phyloP scores from a whole-genome alignment of 2,888 invertebrate species.

The Philereme transversata region DNA sequence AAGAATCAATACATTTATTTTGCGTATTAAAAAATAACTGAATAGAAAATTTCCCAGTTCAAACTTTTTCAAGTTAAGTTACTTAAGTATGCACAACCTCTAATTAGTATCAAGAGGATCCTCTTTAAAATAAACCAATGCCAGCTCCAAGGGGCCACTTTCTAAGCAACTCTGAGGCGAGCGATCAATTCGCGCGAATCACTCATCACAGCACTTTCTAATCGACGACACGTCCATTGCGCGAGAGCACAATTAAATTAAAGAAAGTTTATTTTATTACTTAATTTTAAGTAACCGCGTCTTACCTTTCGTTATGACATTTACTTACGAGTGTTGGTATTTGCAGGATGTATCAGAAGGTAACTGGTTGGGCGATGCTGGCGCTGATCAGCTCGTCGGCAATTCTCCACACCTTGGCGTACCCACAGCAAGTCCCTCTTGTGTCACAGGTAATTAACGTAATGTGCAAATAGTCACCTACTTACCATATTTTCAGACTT shows the following conservation, averaged over 20 bases:
- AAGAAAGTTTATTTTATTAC: constrained; percentile 48
- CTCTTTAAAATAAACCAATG: constrained; percentile 67
- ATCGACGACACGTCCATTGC: constrained; percentile 65
- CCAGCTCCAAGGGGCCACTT: constrained; percentile 67
- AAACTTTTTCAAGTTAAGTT: constrained; percentile 8
- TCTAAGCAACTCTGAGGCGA: constrained; percentile 73
- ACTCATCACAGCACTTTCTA: constrained; percentile 82
- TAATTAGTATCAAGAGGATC: constrained; percentile 62
- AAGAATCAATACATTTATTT: too few species aligned
- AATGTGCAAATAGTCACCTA: constrained; percentile 9
- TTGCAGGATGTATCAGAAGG: constrained; percentile 86
- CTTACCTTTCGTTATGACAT: constrained; percentile 22
- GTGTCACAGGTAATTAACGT: constrained; percentile 69
- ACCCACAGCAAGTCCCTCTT: constrained; percentile 81
- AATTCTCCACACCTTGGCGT: constrained; percentile 87
- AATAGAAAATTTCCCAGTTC: constrained; percentile 1
- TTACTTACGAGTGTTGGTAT: constrained; percentile 44
- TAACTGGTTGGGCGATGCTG: constrained; percentile 88
- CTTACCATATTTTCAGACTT: not conserved
- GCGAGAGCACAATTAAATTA: constrained; percentile 64
- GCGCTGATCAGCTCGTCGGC: constrained; percentile 87
- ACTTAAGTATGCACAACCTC: constrained; percentile 53
- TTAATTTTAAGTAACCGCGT: constrained; percentile 22
- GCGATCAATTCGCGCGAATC: constrained; percentile 78
- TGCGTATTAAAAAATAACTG: too few species aligned